Percentiles rank a stretch among this genome's conserved stretches.
Evolutionary conservation across 2,797 vertebrate species (phyloP).

Genomic region (Tapirus indicus): DNA sequence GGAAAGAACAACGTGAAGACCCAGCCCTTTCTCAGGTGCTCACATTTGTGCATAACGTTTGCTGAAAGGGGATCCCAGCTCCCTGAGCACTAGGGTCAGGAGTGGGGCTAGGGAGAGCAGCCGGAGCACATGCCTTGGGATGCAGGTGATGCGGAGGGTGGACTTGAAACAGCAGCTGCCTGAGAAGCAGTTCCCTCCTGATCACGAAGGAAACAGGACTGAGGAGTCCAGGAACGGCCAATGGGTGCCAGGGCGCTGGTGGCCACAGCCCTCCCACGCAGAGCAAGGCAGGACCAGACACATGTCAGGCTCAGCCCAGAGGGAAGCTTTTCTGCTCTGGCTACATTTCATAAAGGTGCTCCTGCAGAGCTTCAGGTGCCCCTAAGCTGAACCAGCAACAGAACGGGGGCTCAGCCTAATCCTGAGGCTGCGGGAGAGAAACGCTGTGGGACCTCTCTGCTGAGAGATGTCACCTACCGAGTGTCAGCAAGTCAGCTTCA

Average conservation of each 20-base stretch:
- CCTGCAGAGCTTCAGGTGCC: not conserved
- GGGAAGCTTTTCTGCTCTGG: not conserved
- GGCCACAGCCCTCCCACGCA: not conserved
- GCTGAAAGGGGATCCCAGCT: constrained; percentile 43
- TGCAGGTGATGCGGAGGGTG: not conserved
- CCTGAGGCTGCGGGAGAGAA: not conserved
- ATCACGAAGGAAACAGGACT: fast-evolving
- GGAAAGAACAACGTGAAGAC: constrained; percentile 78
- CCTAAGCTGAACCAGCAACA: constrained; percentile 55
- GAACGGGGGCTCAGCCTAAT: not conserved
- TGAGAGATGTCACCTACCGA: not conserved
- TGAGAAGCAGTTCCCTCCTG: constrained; percentile 61
- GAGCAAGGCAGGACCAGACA: not conserved
- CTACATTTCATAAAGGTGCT: not conserved
- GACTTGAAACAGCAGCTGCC: not conserved
- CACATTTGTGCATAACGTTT: constrained; percentile 61
- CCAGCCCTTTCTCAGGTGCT: constrained; percentile 42
- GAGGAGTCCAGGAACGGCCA: not conserved
- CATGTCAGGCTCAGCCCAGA: not conserved
- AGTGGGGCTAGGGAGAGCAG: not conserved
- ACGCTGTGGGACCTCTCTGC: not conserved
- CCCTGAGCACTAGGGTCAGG: constrained; percentile 52
- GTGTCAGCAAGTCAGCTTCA: not conserved
- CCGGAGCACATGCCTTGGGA: not conserved
- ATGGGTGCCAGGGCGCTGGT: not conserved